phyloP scores from a whole-genome alignment of 2,797 vertebrate genomes.

The Centroberyx gerrardi region DNA sequence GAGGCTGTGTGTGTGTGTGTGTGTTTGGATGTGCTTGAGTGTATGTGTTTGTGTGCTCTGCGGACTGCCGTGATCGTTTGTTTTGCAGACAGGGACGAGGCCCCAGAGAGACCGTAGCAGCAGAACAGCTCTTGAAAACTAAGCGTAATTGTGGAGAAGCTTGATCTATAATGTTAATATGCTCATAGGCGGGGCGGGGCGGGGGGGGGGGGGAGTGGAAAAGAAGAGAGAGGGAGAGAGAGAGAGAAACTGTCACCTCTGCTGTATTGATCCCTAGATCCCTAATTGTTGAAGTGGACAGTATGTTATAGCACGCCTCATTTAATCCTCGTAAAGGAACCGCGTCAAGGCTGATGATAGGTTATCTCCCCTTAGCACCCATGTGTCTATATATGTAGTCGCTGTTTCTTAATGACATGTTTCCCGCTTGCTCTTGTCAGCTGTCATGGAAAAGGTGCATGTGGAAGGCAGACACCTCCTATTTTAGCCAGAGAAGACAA shows the following conservation, averaged over 20 bases:
- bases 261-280: conserved; percentile 4
- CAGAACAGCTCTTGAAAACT: conserved; percentile 30
- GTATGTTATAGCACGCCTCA: conserved; percentile 4
- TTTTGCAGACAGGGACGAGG: conserved; percentile 50
- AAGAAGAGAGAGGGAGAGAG: neutral
- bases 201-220: no score
- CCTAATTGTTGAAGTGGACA: conserved; percentile 4
- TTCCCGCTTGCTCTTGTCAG: conserved; percentile 24
- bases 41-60: conserved; percentile 7
- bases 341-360: conserved; percentile 21
- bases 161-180: conserved; percentile 65
- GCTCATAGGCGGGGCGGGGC: conserved; percentile 10
- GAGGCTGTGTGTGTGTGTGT: conserved; percentile 6
- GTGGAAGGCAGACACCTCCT: neutral
- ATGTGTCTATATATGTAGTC: neutral
- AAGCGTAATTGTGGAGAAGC: conserved; percentile 13
- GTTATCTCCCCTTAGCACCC: conserved; percentile 6
- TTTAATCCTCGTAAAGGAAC: conserved; percentile 26
- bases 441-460: conserved; percentile 3
- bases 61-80: conserved; percentile 39
- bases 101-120: conserved; percentile 38
- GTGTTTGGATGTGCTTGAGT: conserved; percentile 16
- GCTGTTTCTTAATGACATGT: neutral
- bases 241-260: neutral
- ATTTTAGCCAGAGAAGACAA: neutral